Conservation (phyloP, 2,113 vertebrate genomes). For the Bufo bufo region DNA sequence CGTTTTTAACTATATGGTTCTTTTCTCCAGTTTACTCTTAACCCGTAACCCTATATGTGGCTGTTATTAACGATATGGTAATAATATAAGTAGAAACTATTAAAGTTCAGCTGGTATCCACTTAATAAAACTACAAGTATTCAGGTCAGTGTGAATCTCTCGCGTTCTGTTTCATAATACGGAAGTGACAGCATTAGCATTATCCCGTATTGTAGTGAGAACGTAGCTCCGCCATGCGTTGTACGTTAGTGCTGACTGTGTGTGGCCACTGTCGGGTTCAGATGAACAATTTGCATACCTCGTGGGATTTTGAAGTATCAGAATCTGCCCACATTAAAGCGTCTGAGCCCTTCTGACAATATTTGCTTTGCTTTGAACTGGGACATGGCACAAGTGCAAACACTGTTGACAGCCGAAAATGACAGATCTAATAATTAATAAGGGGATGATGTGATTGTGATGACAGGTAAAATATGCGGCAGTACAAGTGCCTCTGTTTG, state of each 20-base stretch:
- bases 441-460: not conserved
- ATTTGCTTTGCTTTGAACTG: conserved; percentile 26
- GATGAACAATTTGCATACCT: not conserved
- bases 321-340: not conserved
- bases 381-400: not conserved
- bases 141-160: not conserved
- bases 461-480: conserved; percentile 56
- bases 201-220: not conserved
- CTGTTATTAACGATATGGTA: not conserved
- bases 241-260: not conserved
- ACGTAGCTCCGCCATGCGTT: not conserved
- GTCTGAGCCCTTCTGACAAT: not conserved
- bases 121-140: not conserved
- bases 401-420: not conserved
- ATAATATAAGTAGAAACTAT: too few species aligned
- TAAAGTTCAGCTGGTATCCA: not conserved
- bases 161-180: not conserved
- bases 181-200: not conserved
- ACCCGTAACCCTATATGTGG: not conserved
- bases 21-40: not conserved
- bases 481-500: conserved; percentile 60
- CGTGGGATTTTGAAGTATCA: not conserved
- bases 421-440: conserved; percentile 28
- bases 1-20: not conserved
- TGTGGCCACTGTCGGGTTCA: conserved; percentile 3